Evolutionary conservation across 2,113 vertebrate species (phyloP).

Genomic region (Hippocampus comes): DNA sequence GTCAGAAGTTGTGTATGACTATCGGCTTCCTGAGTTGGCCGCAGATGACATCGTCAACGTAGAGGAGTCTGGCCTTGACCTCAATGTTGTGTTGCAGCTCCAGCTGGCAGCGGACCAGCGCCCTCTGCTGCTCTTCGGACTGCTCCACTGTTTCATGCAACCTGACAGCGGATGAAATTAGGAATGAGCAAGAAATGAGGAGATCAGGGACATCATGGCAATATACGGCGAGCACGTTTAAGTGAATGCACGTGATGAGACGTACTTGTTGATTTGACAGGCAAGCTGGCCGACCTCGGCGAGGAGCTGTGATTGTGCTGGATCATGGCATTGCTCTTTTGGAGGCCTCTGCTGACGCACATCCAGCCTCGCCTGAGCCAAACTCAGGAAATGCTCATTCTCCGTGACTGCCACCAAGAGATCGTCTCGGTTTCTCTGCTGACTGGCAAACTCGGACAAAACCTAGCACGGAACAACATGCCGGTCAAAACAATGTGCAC

Average conservation of each 20-base stretch:
- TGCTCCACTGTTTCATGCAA: conserved; percentile 67
- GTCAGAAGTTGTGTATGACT: conserved; percentile 70
- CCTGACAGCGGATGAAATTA: conserved; percentile 55
- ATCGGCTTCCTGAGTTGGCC: conserved; percentile 76
- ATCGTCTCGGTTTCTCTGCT: conserved; percentile 77
- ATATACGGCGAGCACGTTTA: not conserved
- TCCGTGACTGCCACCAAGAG: conserved; percentile 77
- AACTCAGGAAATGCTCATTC: conserved; percentile 72
- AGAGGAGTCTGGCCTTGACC: conserved; percentile 79
- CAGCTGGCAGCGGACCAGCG: conserved; percentile 74
- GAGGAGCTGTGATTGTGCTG: conserved; percentile 74
- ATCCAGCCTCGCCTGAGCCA: conserved; percentile 78
- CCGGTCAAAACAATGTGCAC: not conserved
- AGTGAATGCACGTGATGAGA: not conserved
- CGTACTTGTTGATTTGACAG: conserved; percentile 75
- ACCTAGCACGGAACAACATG: conserved; percentile 66
- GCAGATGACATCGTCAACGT: conserved; percentile 88
- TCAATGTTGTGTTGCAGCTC: conserved; percentile 83
- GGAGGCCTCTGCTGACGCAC: conserved; percentile 75
- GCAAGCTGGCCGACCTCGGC: conserved; percentile 78
- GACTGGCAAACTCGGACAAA: conserved; percentile 75
- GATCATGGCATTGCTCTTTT: conserved; percentile 81
- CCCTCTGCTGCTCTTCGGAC: conserved; percentile 75
- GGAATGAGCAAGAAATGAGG: not conserved
- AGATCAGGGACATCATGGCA: not conserved